Conservation (phyloP, 2,888 invertebrate species). For the Lampropteryx suffumata region DNA sequence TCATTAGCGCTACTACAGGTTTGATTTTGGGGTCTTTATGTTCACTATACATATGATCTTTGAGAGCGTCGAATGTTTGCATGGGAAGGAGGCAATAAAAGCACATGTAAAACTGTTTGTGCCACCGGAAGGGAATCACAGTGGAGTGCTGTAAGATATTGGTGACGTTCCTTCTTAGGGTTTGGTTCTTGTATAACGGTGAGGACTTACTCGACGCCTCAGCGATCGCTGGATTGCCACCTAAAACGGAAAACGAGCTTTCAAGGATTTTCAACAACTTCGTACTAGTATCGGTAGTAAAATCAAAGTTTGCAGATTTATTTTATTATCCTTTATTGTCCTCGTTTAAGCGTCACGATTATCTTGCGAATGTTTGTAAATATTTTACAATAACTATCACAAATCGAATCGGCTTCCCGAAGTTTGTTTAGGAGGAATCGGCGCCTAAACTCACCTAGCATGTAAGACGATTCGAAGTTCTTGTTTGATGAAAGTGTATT, state of each 20-base stretch:
- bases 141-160: conserved; percentile 27
- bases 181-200: conserved; percentile 23
- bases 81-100: conserved; percentile 25
- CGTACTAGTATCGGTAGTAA: too few species aligned
- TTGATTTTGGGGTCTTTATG: conserved; percentile 7
- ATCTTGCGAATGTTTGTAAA: too few species aligned
- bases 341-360: too few species aligned
- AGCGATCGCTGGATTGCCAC: conserved; percentile 33
- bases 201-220: conserved; percentile 17
- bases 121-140: conserved; percentile 29
- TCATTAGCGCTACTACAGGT: conserved; percentile 8
- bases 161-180: conserved; percentile 15
- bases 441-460: too few species aligned
- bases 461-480: too few species aligned
- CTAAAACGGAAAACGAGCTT: conserved; percentile 64
- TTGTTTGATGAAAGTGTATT: too few species aligned
- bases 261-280: conserved; percentile 37
- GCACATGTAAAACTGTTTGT: conserved; percentile 30
- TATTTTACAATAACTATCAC: too few species aligned
- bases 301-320: too few species aligned
- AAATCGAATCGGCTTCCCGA: too few species aligned
- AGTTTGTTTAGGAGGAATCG: too few species aligned
- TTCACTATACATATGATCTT: conserved; percentile 4
- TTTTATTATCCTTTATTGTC: too few species aligned
- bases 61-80: conserved; percentile 10